Evolutionary conservation across 2,888 invertebrate species (phyloP), one percentile per base, ranked within the genome.

Genomic region (Campoletis raptor): DNA sequence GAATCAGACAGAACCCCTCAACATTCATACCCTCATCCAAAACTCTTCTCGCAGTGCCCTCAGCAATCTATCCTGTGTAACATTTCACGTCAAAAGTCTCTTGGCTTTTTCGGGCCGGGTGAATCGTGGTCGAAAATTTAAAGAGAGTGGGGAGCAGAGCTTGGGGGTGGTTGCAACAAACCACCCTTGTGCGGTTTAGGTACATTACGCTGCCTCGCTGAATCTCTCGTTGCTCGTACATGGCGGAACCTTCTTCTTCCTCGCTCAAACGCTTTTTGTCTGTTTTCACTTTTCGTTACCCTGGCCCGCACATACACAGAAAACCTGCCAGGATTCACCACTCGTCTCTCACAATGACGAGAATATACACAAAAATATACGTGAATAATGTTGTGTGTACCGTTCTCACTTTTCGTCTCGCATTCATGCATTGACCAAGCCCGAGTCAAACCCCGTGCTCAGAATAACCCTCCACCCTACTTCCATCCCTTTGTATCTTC

Each of bases 241-340:
- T 37, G 42, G 74, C 54, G 67, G 69, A 69, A 40, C 66, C 66
- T 70, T 42, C 82, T 69, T 69, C 86, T 76, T 82, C 57, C 84
- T 79, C 81, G 73, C 78, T 70, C 81, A 57, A 82, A 81, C 84
- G 86, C 84, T 81, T 86, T 86, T 84, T 86, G 74, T 86, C 79
- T 76, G 81, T 84, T 86, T 86, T 86, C 86, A 86, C 84, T 86
- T 86, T 86, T 86, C 78, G 81, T 61, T 45, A 72, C 21, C 82
- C 64, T 57, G 21, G 67, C 54, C 24, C 73, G 64, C 69, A 40
- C 45, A 0, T 40, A n/a, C 37, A 42, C 37, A 66, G 7, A 67
- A 66, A 48, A 42, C 42, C 36, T 42, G 57, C 18, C 52, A 37
- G 61, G 30, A 61, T 61, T 61, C 61, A 30, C 30, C 61, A 30